These are phyloP conservation scores for Seriola dumerili DNA, from an alignment of 2,113 vertebrate species.

Conservation along the genomic window DNA sequence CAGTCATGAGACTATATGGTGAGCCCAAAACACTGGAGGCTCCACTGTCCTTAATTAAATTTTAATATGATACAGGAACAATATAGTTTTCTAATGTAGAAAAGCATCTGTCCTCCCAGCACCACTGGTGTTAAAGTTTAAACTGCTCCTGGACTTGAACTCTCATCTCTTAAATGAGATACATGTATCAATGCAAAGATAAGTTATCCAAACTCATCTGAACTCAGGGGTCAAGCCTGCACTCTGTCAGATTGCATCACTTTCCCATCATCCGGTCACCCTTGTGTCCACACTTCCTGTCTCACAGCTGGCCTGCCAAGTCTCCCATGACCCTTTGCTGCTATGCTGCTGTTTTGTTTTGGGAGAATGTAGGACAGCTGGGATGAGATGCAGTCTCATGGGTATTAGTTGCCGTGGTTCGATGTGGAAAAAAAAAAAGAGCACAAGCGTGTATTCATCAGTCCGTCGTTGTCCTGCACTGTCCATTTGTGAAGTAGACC, in stretches of 20 bases:
- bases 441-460: background rate
- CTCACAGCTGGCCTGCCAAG: constrained; percentile 79
- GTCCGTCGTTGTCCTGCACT: background rate
- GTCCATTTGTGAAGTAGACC: constrained; percentile 31
- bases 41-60: constrained; percentile 36
- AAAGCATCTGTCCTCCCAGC: background rate
- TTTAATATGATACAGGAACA: constrained; percentile 46
- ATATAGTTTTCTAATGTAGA: constrained; percentile 16
- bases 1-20: constrained; percentile 52
- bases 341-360: constrained; percentile 72
- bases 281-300: constrained; percentile 80
- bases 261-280: constrained; percentile 80
- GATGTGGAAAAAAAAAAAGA: constrained; percentile 21
- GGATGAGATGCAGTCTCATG: constrained; percentile 67
- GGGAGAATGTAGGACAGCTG: constrained; percentile 75
- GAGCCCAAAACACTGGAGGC: constrained; percentile 50
- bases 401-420: constrained; percentile 42
- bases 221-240: constrained; percentile 55
- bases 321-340: constrained; percentile 83
- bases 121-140: constrained; percentile 15
- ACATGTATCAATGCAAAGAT: constrained; percentile 53
- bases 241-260: constrained; percentile 74
- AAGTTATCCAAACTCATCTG: constrained; percentile 56
- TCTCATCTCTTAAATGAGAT: constrained; percentile 31
- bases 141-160: background rate